Evolutionary conservation across 2,113 vertebrate genomes (phyloP).

Genomic region (Muscicapa adusta): DNA sequence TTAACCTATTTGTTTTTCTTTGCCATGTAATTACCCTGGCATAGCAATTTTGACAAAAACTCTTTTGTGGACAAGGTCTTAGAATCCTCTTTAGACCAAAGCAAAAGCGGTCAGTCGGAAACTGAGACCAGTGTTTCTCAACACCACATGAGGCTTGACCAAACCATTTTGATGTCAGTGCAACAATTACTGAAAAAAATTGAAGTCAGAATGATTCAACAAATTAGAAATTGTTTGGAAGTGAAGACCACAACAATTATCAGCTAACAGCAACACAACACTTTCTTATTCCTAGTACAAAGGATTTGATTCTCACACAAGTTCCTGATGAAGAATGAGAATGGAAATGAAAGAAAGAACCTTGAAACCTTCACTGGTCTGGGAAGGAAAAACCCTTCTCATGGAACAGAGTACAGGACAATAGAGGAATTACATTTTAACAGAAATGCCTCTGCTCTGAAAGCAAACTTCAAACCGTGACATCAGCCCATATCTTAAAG

Average conservation of each 20-base stretch:
- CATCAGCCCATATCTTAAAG: neutral
- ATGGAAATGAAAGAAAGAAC: neutral
- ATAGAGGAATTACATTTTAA: neutral
- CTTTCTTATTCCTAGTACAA: neutral
- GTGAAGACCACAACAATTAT: neutral
- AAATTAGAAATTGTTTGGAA: neutral
- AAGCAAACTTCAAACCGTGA: neutral
- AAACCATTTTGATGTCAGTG: neutral
- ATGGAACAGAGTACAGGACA: neutral
- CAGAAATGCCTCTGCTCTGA: neutral
- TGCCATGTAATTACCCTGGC: neutral
- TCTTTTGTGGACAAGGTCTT: neutral
- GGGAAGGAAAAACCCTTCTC: neutral
- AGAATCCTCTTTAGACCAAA: neutral
- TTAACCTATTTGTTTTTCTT: neutral
- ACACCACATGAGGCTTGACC: neutral
- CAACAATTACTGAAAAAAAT: neutral
- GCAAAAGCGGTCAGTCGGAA: neutral
- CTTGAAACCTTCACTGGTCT: neutral
- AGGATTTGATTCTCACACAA: neutral
- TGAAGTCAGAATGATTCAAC: neutral
- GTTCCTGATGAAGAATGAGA: neutral
- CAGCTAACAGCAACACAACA: neutral
- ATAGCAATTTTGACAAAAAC: neutral
- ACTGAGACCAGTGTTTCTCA: neutral